A percentile compares a stretch with the other conserved stretches of the same genome.
Conservation (phyloP, 2,888 invertebrate genomes). For the Xanthia togata region DNA sequence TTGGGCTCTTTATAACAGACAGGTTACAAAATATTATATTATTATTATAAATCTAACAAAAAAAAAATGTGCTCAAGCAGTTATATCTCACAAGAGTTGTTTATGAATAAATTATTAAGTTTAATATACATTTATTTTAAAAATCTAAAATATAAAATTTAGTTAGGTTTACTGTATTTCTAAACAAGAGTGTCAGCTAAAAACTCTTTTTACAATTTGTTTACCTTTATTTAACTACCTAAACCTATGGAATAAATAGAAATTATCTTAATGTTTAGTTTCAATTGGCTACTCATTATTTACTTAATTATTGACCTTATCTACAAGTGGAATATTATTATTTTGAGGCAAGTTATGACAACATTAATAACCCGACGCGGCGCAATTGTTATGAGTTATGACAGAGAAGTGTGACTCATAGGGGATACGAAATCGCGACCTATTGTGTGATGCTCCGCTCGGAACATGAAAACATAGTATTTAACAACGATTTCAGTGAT, state of each 20-base stretch:
- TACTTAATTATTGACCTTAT: slow-evolving; percentile 57
- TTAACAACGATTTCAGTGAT: slow-evolving; percentile 77
- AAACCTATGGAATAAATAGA: slow-evolving; percentile 37
- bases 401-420: slow-evolving; percentile 54
- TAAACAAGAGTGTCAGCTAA: no score
- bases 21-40: no score
- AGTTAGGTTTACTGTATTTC: no score
- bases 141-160: no score
- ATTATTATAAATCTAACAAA: no score
- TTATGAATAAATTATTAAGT: no score
- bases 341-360: slow-evolving; percentile 57
- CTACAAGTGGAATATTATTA: slow-evolving; percentile 57
- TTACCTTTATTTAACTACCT: no score
- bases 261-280: slow-evolving; percentile 67
- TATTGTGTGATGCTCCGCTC: slow-evolving; percentile 71
- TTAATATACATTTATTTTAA: no score
- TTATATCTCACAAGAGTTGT: no score
- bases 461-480: slow-evolving; percentile 74
- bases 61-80: no score
- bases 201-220: no score
- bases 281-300: slow-evolving; percentile 57
- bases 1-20: no score
- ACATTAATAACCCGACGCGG: slow-evolving; percentile 46
- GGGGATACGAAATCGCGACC: slow-evolving; percentile 28
- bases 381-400: slow-evolving; percentile 35